Base-by-base conservation (phyloP, 2,797 vertebrate genomes). In the Sebastes nivosus region DNA sequence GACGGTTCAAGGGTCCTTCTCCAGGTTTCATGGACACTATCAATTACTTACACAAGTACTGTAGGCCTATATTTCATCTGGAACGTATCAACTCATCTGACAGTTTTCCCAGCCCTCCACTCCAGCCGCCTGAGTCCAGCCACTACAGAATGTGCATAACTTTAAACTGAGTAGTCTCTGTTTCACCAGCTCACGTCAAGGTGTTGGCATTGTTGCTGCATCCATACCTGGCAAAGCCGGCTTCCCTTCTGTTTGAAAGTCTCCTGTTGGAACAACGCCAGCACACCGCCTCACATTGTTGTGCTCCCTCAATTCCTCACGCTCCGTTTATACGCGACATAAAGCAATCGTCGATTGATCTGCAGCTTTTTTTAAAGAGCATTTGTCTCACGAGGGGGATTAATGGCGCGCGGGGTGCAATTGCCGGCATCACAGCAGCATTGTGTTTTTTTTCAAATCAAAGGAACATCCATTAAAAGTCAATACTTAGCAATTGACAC, bases 211-310 rank as follows among this genome's bases (percentile, higher is more conserved):
- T 93, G 82, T 93, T 90, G 85, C 79, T 81, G 83, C 91, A 94
- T 94, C 90, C 72, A 87, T 83, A 88, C 85, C 94, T 94, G 87
- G 86, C 84, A 93, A 50, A 79, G 87, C 87, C 89, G 83, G 65
- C 60, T 86, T 90, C 89, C 83, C 92, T 86, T 84, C 92, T 94
- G 85, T 85, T 87, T 96, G 72, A 94, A 96, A 93, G 86, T 94
- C 84, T 85, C 95, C 5, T 67, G 65, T 63, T 93, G 92, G 93
- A 91, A 84, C 16, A 18, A 52, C 7, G 89, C 93, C 95, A 95
- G 72, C 83, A 74, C 29, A 25, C 70, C 84, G 78, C 84, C 86
- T 88, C 81, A 61, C 87, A 86, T 89, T 89, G 75, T 90, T 86
- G 66, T 87, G 85, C 88, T 70, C 50, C 60, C 91, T 92, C 87